Evolutionary conservation across 2,113 vertebrate genomes (phyloP).

Genomic region (Bubo bubo): DNA sequence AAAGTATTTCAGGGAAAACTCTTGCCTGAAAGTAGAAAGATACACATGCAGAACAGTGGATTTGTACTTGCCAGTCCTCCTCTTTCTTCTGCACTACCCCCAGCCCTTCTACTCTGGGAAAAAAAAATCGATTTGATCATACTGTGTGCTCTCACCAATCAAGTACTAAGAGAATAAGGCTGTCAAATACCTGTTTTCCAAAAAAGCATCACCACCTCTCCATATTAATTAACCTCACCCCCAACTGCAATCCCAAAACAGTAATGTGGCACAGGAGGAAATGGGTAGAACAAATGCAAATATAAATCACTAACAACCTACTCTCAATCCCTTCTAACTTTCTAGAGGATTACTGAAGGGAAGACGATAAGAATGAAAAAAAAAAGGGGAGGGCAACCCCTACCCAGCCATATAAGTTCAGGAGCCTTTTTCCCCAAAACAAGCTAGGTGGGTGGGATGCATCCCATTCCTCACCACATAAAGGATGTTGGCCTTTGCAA

Average conservation of each 20-base stretch:
- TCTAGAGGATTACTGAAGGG: fast-evolving
- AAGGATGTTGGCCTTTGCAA: background rate
- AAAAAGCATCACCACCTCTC: background rate
- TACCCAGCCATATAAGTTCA: background rate
- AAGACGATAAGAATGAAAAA: background rate
- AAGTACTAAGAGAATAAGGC: background rate
- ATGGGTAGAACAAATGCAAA: background rate
- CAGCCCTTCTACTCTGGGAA: background rate
- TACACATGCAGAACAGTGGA: background rate
- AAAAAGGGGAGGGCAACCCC: background rate
- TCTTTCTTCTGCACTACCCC: background rate
- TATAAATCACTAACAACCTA: background rate
- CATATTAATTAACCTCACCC: background rate
- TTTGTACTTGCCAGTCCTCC: background rate
- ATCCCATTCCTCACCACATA: background rate
- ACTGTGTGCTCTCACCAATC: background rate
- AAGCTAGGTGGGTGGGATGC: background rate
- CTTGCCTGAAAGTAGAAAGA: background rate
- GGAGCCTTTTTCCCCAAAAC: background rate
- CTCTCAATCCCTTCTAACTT: background rate
- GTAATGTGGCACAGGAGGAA: background rate
- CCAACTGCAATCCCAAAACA: background rate
- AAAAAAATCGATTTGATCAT: background rate
- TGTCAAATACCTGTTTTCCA: background rate
- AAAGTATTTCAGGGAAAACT: background rate